These are phyloP conservation scores for Drosophila falleni DNA, from an alignment of 2,888 invertebrate species.

Conservation along the genomic window DNA sequence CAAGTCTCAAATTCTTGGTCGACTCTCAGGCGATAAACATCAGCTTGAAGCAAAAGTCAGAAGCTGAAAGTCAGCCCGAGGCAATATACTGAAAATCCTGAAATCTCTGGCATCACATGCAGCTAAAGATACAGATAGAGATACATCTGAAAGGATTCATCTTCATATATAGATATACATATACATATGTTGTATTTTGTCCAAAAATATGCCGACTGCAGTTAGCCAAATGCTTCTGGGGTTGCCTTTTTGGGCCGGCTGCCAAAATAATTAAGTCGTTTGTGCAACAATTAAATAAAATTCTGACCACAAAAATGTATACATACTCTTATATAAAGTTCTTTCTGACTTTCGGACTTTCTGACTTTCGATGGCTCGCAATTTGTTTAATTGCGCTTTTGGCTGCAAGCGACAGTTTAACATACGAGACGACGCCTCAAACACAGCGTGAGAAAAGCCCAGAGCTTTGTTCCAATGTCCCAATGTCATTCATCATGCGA, in stretches of 20 bases:
- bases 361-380: slow-evolving; percentile 59
- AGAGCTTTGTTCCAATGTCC: slow-evolving; percentile 52
- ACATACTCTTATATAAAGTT: neutral
- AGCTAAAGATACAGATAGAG: slow-evolving; percentile 9
- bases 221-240: slow-evolving; percentile 41
- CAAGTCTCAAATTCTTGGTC: slow-evolving; percentile 2
- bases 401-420: slow-evolving; percentile 84
- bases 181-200: slow-evolving; percentile 34
- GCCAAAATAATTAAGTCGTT: slow-evolving; percentile 85
- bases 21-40: slow-evolving; percentile 52
- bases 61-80: slow-evolving; percentile 38
- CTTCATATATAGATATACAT: slow-evolving; percentile 29
- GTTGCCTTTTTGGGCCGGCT: slow-evolving; percentile 58
- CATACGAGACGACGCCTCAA: slow-evolving; percentile 79
- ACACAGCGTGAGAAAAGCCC: slow-evolving; percentile 76
- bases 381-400: slow-evolving; percentile 85
- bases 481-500: slow-evolving; percentile 70
- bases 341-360: slow-evolving; percentile 1
- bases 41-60: slow-evolving; percentile 61
- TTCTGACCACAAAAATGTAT: slow-evolving; percentile 50
- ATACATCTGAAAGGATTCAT: slow-evolving; percentile 15
- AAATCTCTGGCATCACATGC: slow-evolving; percentile 22
- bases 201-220: slow-evolving; percentile 37
- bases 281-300: slow-evolving; percentile 85
- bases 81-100: slow-evolving; percentile 19